Base-by-base conservation (phyloP, 2,113 vertebrate species). In the Thamnaconus septentrionalis region DNA sequence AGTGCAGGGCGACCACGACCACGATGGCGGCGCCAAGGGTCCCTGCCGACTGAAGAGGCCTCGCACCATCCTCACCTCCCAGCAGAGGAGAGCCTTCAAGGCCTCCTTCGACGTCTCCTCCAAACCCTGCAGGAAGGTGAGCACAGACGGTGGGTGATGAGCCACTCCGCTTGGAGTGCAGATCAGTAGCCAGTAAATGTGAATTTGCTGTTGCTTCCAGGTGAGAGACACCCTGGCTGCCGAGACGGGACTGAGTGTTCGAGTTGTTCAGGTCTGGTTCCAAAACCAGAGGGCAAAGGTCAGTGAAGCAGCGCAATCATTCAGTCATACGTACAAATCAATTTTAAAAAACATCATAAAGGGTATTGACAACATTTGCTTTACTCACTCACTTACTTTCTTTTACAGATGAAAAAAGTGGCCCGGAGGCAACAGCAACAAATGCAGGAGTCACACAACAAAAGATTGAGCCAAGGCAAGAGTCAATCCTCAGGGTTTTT, bases 241-340 rank as follows among this genome's bases (percentile, higher is more conserved):
- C 8, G 95, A 98, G 88, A 98, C 96, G 0, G 96, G 96, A 64
- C 94, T 98, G 60, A 98, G 93, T 0, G 95, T 98, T 5, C 93
- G 96, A 7, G 96, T 98, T 63, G 96, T 98, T 70, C 96, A 98
- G 84, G 96, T 98, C 72, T 98, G 96, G 96, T 98, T 98, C 88
- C 96, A 98, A 86, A 98, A 98, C 92, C 96, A 98, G 91, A 95
- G 96, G 93, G 96, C 96, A 65, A 98, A 98, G 94, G 96, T 98
- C 86, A 89, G 92, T 48, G 7, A 6, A 45, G 7, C 44, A 45
- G 44, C 7, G 44, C 7, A 7, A 45, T 6, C 44, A 5, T 45
- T 6, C 7, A 45, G 1, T 45, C 44, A 45, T 5, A 6, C 5
- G 3, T 45, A 5, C 5, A 45, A 45, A 45, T 45, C 44, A 45